Evolutionary conservation across 1,140 invertebrate species (phyloP).

Genomic region (Wiebesia pumilae): DNA sequence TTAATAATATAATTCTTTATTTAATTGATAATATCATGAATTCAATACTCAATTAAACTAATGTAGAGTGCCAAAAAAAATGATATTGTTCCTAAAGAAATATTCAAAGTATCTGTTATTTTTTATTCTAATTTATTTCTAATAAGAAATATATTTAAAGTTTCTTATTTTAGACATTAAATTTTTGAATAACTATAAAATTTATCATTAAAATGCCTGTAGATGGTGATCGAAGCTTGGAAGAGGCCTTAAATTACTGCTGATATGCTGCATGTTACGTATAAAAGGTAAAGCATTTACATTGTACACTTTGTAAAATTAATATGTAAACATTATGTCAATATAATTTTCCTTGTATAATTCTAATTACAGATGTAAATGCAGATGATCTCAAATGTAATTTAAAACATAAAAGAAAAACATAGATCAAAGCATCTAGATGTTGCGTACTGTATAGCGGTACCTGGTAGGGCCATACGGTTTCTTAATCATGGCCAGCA

Average conservation of each 20-base stretch:
- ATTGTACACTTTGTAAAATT: not conserved
- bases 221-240: constrained; percentile 65
- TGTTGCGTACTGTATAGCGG: constrained; percentile 69
- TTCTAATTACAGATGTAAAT: constrained; percentile 59
- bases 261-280: constrained; percentile 63
- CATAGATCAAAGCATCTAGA: constrained; percentile 65
- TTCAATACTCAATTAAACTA: too few species aligned
- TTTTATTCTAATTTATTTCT: too few species aligned
- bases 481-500: constrained; percentile 73
- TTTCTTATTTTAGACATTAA: not conserved
- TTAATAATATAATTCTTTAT: too few species aligned
- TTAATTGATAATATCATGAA: too few species aligned
- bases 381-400: constrained; percentile 72
- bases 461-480: constrained; percentile 66
- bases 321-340: not conserved
- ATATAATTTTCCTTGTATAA: not conserved
- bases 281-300: constrained; percentile 60
- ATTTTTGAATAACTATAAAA: constrained; percentile 2
- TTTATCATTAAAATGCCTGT: constrained; percentile 29
- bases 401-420: constrained; percentile 61
- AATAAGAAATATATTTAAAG: too few species aligned
- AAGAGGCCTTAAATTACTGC: constrained; percentile 59
- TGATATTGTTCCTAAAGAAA: too few species aligned
- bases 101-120: too few species aligned
- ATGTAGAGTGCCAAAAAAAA: too few species aligned